A percentile compares a stretch with the other conserved stretches of the same genome.
Evolutionary conservation across 2,797 vertebrate genomes (phyloP).

Genomic region (Molothrus aeneus): DNA sequence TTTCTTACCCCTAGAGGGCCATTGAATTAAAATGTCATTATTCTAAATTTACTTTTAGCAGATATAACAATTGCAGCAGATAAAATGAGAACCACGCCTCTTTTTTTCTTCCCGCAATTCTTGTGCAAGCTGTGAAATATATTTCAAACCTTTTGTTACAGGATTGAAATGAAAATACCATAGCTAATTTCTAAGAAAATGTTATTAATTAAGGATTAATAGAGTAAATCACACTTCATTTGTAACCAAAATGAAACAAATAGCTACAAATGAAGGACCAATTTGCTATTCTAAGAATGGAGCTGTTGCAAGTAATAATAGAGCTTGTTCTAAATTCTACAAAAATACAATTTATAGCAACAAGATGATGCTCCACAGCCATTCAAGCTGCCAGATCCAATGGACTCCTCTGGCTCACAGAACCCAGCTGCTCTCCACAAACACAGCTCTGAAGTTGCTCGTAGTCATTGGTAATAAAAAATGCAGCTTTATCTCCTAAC

Average conservation of each 20-base stretch:
- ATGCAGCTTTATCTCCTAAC: background rate
- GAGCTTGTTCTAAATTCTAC: background rate
- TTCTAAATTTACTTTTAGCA: background rate
- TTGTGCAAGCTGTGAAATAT: background rate
- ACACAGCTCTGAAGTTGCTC: background rate
- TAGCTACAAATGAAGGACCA: background rate
- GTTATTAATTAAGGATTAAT: background rate
- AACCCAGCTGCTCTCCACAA: background rate
- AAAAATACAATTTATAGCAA: background rate
- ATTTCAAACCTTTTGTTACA: background rate
- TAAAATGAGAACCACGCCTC: background rate
- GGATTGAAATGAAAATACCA: background rate
- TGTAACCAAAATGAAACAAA: background rate
- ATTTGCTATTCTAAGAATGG: background rate
- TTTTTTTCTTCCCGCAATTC: background rate
- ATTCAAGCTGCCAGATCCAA: background rate
- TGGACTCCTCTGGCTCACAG: background rate
- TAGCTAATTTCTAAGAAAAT: background rate
- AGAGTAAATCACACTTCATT: background rate
- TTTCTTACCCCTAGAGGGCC: background rate
- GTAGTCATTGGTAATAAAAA: fast-evolving
- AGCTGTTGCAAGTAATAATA: background rate
- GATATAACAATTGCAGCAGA: background rate
- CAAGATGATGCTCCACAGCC: background rate
- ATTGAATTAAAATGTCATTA: background rate